A percentile compares a stretch with the other conserved stretches of the same genome.
Evolutionary conservation across 2,113 vertebrate species (phyloP).

Genomic region (Actenoides hombroni): DNA sequence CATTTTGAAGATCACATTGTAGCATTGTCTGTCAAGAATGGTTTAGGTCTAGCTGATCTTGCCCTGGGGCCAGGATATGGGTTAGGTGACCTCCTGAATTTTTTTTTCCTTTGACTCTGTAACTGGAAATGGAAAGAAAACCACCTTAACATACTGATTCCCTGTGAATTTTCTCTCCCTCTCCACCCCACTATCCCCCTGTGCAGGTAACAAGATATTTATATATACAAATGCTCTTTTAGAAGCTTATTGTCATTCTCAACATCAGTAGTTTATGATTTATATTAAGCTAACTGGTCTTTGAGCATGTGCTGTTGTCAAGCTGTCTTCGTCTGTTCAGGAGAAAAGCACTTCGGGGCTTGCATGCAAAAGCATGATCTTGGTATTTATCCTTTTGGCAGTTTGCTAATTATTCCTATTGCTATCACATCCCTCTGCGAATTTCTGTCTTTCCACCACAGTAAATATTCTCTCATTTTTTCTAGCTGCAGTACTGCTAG

Average conservation of each 20-base stretch:
- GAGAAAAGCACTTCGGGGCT: neutral
- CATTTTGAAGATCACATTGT: neutral
- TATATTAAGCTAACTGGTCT: slow-evolving; percentile 31
- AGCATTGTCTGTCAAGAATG: neutral
- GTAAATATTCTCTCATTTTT: slow-evolving; percentile 33
- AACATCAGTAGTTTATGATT: slow-evolving; percentile 4
- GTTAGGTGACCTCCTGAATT: neutral
- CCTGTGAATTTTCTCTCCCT: neutral
- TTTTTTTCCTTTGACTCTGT: neutral
- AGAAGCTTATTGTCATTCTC: neutral
- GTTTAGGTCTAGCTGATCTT: neutral
- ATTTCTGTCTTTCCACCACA: slow-evolving; percentile 46
- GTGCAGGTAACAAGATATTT: neutral
- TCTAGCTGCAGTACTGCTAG: neutral
- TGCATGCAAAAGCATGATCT: slow-evolving; percentile 21
- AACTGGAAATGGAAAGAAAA: neutral
- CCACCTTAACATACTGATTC: neutral
- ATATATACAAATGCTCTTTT: neutral
- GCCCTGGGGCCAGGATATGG: neutral
- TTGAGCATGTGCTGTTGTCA: slow-evolving; percentile 61
- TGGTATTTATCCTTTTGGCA: slow-evolving; percentile 61
- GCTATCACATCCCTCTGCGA: neutral
- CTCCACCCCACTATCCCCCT: neutral
- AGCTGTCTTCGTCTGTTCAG: neutral
- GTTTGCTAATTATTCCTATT: slow-evolving; percentile 66